Base-by-base conservation (phyloP, 2,888 invertebrate species). In the Agonum fuliginosum region DNA sequence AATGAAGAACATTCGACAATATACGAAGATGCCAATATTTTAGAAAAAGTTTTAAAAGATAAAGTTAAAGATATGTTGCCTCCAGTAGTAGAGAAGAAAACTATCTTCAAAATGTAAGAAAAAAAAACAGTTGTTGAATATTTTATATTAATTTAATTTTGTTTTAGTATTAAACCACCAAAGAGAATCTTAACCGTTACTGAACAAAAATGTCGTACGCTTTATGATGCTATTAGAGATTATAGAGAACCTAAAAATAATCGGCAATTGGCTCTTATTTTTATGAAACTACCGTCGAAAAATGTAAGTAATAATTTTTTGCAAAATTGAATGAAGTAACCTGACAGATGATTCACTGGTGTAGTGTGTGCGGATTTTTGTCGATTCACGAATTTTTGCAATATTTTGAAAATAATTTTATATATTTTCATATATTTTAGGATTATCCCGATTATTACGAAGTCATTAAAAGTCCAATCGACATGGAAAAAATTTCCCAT, bases 371-470 rank as follows among this genome's bases (percentile, higher is more conserved):
- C n/a, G n/a, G n/a, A n/a, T n/a, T n/a, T n/a, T n/a, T n/a, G n/a
- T n/a, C n/a, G n/a, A n/a, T n/a, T n/a, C n/a, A n/a, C n/a, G n/a
- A n/a, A n/a, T n/a, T n/a, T n/a, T n/a, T n/a, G n/a, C n/a, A n/a
- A n/a, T n/a, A n/a, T n/a, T n/a, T n/a, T n/a, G n/a, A n/a, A n/a
- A n/a, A n/a, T n/a, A n/a, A n/a, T n/a, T 30, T 70, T 24, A 27
- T 46, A 46, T 24, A 37, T 37, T 30, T 34, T 70, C 72, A 77
- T 75, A 74, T 78, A 78, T 82, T 85, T 46, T 87, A 92, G 86
- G 96, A 98, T 84, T 98, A 98, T 87, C 98, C 99, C 0, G 97
- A 97, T 84, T 99, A 99, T 86, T 99, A 98, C 84, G 97, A 98
- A 85, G 93, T 98, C 0, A 99, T 99, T 74, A 97, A 96, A 83